Base-by-base conservation (phyloP, 2,888 invertebrate species). In the Spatulosminthurus flaviceps region DNA sequence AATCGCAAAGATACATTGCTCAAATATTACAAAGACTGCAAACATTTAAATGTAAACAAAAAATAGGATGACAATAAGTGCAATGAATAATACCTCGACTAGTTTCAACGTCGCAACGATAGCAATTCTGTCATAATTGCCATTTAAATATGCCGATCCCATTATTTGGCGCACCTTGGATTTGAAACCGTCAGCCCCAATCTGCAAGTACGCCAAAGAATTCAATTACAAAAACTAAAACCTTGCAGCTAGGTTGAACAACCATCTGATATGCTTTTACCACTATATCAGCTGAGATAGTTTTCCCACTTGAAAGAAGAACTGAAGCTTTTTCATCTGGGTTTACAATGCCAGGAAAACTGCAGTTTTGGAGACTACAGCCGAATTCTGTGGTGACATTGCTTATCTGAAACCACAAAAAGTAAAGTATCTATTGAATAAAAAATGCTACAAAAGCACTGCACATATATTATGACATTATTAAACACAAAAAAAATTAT, bases 61-160 rank as follows among this genome's bases (percentile, higher is more conserved):
- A n/a, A n/a, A n/a, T n/a, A n/a, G n/a, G n/a, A n/a, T n/a, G n/a
- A n/a, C n/a, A n/a, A n/a, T n/a, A n/a, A n/a, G n/a, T n/a, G n/a
- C n/a, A n/a, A n/a, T n/a, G n/a, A n/a, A n/a, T n/a, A n/a, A 87
- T 90, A 94, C 95, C 89, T 95, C 94, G 21, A 91, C 90, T 79
- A 98, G 88, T 85, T 93, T 89, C 42, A 98, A 88, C 0, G 97
- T 97, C 0, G 97, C 97, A 0, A 99, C 98, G 26, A 99, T 90
- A 7, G 94, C 98, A 90, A 92, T 92, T 87, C 97, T 95, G 73
- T 95, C 91, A 87, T 99, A 98, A 85, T 92, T 92, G 91, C 95
- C 93, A 0, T 92, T 90, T 0, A 96, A 87, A 84, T 95, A 94
- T 86, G 94, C 92, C 19, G 94, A 92, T 22, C 92, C 92, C 93